These are phyloP conservation scores for Telenomus remus DNA, from an alignment of 1,140 invertebrate species.

Conservation along the genomic window DNA sequence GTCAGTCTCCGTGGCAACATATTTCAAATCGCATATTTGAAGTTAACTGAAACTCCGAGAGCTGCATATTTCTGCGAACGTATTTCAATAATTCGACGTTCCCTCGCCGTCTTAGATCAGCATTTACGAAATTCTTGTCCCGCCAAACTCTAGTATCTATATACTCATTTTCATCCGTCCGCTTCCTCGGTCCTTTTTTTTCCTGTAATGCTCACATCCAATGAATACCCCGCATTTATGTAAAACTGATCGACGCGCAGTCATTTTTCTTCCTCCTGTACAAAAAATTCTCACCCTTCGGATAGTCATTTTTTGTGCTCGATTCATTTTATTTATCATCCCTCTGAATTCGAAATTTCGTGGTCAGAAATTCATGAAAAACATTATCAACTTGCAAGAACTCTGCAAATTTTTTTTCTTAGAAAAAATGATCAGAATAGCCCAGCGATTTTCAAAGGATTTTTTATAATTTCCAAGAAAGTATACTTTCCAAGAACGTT, in stretches of 20 bases:
- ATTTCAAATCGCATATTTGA: conserved; percentile 53
- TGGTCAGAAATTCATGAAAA: too few relatives aligned
- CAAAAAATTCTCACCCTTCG: too few relatives aligned
- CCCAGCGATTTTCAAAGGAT: too few relatives aligned
- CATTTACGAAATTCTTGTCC: conserved; percentile 53
- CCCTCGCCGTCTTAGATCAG: conserved; percentile 45
- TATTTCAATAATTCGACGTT: conserved; percentile 55
- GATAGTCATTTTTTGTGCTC: too few relatives aligned
- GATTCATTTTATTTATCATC: too few relatives aligned
- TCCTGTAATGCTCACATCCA: conserved; percentile 13
- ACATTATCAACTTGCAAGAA: too few relatives aligned
- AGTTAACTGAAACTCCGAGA: conserved; percentile 50
- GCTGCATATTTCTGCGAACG: conserved; percentile 47
- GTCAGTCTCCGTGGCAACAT: conserved; percentile 49
- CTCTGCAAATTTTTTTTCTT: too few relatives aligned
- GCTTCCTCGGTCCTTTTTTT: conserved; percentile 45
- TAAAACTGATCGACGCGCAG: conserved; percentile 29
- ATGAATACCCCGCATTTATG: conserved; percentile 32
- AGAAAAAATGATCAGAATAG: too few relatives aligned
- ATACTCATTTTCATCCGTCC: conserved; percentile 47
- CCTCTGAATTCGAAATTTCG: too few relatives aligned
- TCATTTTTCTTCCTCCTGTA: conserved; percentile 4
- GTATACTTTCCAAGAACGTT: too few relatives aligned
- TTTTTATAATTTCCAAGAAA: too few relatives aligned
- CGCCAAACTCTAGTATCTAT: conserved; percentile 14